Base-by-base conservation (phyloP, 2,888 invertebrate genomes). In the Chelonus formosanus region DNA sequence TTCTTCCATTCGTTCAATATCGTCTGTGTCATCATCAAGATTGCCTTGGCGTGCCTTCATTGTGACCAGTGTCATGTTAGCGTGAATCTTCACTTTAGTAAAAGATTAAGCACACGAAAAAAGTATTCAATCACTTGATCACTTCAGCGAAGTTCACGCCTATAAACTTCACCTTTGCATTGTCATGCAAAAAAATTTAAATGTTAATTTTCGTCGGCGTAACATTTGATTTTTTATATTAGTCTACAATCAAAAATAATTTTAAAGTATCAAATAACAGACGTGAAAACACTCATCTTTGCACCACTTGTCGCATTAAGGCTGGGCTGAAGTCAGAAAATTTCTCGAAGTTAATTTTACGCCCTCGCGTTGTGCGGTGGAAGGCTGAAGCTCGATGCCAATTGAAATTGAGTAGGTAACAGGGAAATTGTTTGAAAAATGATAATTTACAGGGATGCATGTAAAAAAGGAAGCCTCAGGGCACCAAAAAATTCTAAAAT, bases 21-120 rank as follows among this genome's bases (percentile, higher is more conserved):
- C 48, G 8, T 63, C 32, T 10, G 40, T 53, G 32, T 40, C 50
- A 43, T 67, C 64, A 55, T 69, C 58, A 44, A 68, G 65, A 56
- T 67, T 68, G 7, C 62, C 48, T 2, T 61, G 67, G 7, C 62
- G 53, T n/a, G 62, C 34, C 62, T 62, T 69, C 7, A 65, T 45
- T 43, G 63, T 71, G 63, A 74, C 73, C 53, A 78, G 65, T 67
- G 80, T 76, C 78, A 80, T 75, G 58, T 31, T 66, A 54, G 52
- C 31, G 31, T 52, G 3, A 52, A 32, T 52, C 8, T 32, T 52
- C 34, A 31, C 5, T 3, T 52, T 52, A 8, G 6, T 10, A 48
- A 52, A 31, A 4, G 32, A 52, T 52, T 31, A 6, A 43, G 32
- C 43, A 8, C n/a, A 4, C 20, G 44, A 10, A 31, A 43, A 8